Base-by-base conservation (phyloP, 2,888 invertebrate genomes). In the Caenorhabditis virilis region DNA sequence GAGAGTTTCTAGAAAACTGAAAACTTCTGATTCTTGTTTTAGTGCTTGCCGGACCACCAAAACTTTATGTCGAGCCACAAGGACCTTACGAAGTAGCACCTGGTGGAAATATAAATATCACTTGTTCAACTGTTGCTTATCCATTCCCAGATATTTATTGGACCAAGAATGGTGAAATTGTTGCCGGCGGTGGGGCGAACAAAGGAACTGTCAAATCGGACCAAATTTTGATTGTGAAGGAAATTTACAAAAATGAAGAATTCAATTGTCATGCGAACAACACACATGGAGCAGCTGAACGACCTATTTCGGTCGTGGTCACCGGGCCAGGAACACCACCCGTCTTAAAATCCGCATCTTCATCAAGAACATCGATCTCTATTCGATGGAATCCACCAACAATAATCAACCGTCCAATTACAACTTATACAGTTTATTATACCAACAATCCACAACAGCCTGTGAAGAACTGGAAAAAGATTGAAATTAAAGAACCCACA, bases 101-200 rank as follows among this genome's bases (percentile, higher is more conserved):
- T 2, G 82, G 82, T 36, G 82, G 82, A 26, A 79, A 74, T 38
- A 71, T 82, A 51, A 82, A 82, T 48, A 78, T 82, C 46, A 79
- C 81, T 18, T 82, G 82, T 62, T 66, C 78, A 1, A 76, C 78
- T 16, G 82, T 80, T 9, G 77, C 77, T 5, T 82, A 76, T 60
- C 82, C 82, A 7, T 82, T 82, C 51, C 82, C 82, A 2, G 73
- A 80, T 36, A 79, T 79, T 46, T 70, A 71, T 30, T 82, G 82
- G 82, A 71, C 74, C 48, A 68, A 76, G 78, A 47, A 65, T 30
- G 61, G 68, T 27, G 74, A 72, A 47, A 69, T 52, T 18, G 42
- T 52, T 16, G 3, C 41, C 13, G 38, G 38, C 3, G 38, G 36
- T 26, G n/a, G 30, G n/a, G 26, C 4, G 4, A 3, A 5, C 15